A percentile compares a stretch with the other conserved stretches of the same genome.
These are phyloP conservation scores for Amblyraja radiata DNA, from an alignment of 2,797 vertebrate species.

Conservation along the genomic window DNA sequence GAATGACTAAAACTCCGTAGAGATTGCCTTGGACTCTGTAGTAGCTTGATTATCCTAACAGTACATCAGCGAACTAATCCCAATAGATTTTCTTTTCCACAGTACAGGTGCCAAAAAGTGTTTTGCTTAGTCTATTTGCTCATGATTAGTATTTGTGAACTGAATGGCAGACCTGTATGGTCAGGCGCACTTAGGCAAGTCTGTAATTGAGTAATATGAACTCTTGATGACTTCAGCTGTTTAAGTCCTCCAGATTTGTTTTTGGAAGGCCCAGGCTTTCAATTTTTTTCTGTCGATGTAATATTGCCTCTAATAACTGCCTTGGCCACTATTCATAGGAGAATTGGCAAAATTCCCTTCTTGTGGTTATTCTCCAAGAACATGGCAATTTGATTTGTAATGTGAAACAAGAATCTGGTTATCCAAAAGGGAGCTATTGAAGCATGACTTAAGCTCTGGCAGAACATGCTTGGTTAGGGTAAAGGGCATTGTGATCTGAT, in stretches of 20 bases:
- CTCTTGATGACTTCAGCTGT: conserved; percentile 30
- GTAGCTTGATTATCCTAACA: not conserved
- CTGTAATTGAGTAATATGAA: conserved; percentile 21
- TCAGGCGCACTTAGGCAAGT: not conserved
- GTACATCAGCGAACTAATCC: not conserved
- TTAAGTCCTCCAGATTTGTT: not conserved
- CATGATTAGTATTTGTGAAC: conserved; percentile 19
- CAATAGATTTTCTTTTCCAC: not conserved
- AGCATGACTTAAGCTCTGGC: conserved; percentile 27
- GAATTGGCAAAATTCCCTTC: not conserved
- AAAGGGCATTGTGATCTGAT: conserved; percentile 11
- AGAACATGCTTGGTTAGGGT: not conserved
- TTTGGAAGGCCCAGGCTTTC: conserved; percentile 19
- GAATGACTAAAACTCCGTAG: conserved; percentile 21
- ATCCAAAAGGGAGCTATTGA: conserved; percentile 23
- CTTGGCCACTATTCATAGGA: not conserved
- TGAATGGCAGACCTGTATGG: conserved; percentile 24
- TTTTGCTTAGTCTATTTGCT: not conserved
- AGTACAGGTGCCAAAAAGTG: not conserved
- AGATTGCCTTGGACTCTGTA: conserved; percentile 25
- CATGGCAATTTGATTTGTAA: conserved; percentile 34
- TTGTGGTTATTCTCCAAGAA: conserved; percentile 27
- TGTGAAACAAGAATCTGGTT: conserved; percentile 23
- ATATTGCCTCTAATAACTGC: conserved; percentile 25
- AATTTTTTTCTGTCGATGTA: conserved; percentile 30